Evolutionary conservation across 2,113 vertebrate genomes (phyloP), one percentile per base, ranked within the genome.

Genomic region (Podilymbus podiceps): DNA sequence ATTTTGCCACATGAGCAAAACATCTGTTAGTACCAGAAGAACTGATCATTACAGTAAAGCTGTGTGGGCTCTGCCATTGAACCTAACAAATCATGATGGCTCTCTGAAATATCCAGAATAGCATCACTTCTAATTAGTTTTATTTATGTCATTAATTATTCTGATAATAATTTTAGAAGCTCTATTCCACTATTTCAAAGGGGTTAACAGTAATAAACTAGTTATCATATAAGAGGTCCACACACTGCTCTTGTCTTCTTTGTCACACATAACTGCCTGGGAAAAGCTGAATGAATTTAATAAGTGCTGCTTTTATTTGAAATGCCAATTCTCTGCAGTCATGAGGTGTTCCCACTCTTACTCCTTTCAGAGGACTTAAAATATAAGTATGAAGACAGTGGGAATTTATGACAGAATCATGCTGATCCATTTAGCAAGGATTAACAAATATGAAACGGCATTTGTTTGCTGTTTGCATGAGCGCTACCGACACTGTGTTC

Each of bases 401-500:
- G 28, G 15, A 88, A 88, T 38, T 47, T n/a, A 11, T 46, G 46
- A 46, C 22, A 58, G 30, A 73, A 59, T 38, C 15, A 27, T 11
- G 15, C 5, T 53, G 28, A 69, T 83, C 16, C 10, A 21, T 21
- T 66, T n/a, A 71, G 4, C 24, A 49, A 62, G 15, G 1, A 30
- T 71, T 73, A 49, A 11, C 22, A 83, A 76, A 84, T 27, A 66
- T 1, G 33, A 76, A 68, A 12, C 47, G 33, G 8, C 0, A 12
- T 42, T 14, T 35, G 10, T 50, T 53, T 79, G 20, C 17, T 35
- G 9, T 58, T 88, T 83, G 4, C 11, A 33, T 4, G 1, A 76
- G 8, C 15, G 22, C 6, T 49, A 38, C 17, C 19, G 11, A 33
- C 30, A 28, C 0, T 0, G 6, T 52, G 19, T 69, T 62, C 5